A percentile compares a stretch with the other conserved stretches of the same genome.
Evolutionary conservation across 2,797 vertebrate genomes (phyloP).

Genomic region (Bryconaethiops microstoma): DNA sequence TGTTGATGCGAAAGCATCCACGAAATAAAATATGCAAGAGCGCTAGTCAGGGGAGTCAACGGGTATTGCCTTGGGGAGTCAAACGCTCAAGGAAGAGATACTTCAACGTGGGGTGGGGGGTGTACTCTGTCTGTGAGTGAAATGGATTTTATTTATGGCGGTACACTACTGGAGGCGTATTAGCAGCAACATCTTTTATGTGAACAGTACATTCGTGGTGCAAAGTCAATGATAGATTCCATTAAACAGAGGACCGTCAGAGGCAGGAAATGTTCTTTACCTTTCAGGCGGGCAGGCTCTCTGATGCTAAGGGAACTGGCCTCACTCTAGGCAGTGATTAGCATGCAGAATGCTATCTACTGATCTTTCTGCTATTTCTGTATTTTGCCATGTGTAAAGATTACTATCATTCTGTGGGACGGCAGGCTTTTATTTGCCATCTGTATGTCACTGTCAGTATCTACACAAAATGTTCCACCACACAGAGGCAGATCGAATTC

Average conservation of each 20-base stretch:
- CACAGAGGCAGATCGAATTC: constrained; percentile 61
- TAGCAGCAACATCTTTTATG: constrained; percentile 10
- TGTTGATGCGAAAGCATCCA: constrained; percentile 23
- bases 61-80: not conserved
- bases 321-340: constrained; percentile 70
- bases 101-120: not conserved
- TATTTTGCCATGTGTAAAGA: constrained; percentile 63
- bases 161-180: not conserved
- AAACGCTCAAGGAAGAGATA: constrained; percentile 1
- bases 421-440: constrained; percentile 63
- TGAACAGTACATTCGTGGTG: not conserved
- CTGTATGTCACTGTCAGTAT: constrained; percentile 66
- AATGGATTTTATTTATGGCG: constrained; percentile 12
- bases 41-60: not conserved
- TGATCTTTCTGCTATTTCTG: constrained; percentile 71
- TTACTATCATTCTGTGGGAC: constrained; percentile 63
- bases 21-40: constrained; percentile 10
- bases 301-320: constrained; percentile 57
- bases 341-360: constrained; percentile 66
- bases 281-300: constrained; percentile 35
- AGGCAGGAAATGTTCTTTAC: constrained; percentile 44
- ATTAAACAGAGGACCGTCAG: not conserved
- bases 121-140: not conserved
- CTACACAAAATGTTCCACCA: constrained; percentile 59
- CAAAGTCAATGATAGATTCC: constrained; percentile 20